phyloP scores from a whole-genome alignment of 2,888 invertebrate species.

The Heteromyza rotundicornis region DNA sequence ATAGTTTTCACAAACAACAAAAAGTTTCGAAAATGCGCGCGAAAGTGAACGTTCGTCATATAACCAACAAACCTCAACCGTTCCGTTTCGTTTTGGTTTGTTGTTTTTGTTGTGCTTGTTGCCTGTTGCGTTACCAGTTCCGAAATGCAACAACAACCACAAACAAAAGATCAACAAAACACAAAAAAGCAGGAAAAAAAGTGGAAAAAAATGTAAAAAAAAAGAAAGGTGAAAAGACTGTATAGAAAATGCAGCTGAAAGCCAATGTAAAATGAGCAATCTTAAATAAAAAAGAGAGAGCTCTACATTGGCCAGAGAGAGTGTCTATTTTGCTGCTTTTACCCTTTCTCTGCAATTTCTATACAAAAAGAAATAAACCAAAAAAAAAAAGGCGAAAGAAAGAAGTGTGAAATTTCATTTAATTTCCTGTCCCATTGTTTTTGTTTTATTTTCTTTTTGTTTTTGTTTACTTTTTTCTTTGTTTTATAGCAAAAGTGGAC shows the following conservation, averaged over 20 bases:
- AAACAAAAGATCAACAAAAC: conserved; percentile 4
- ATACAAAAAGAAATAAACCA: conserved; percentile 46
- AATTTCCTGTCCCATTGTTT: conserved; percentile 24
- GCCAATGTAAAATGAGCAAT: too few species aligned
- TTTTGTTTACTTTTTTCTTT: too few species aligned
- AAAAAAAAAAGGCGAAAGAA: conserved; percentile 29
- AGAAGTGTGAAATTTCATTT: conserved; percentile 41
- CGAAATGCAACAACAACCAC: conserved; percentile 15
- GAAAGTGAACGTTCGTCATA: conserved; percentile 10
- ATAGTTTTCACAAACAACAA: conserved; percentile 30
- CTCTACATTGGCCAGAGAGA: neutral
- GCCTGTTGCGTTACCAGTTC: neutral
- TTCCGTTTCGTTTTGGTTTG: neutral
- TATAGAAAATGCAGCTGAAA: neutral
- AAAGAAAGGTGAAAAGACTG: too few species aligned
- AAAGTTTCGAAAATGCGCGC: conserved; percentile 17
- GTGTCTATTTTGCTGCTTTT: conserved; percentile 49
- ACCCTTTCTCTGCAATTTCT: conserved; percentile 57
- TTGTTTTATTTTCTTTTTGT: neutral
- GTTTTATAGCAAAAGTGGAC: too few species aligned
- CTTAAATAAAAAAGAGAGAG: too few species aligned
- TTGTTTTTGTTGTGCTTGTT: neutral
- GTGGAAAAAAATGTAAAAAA: too few species aligned
- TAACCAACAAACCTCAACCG: neutral
- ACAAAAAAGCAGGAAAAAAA: neutral